Conservation (phyloP, 2,797 vertebrate genomes). For the Eulemur albifrons region DNA sequence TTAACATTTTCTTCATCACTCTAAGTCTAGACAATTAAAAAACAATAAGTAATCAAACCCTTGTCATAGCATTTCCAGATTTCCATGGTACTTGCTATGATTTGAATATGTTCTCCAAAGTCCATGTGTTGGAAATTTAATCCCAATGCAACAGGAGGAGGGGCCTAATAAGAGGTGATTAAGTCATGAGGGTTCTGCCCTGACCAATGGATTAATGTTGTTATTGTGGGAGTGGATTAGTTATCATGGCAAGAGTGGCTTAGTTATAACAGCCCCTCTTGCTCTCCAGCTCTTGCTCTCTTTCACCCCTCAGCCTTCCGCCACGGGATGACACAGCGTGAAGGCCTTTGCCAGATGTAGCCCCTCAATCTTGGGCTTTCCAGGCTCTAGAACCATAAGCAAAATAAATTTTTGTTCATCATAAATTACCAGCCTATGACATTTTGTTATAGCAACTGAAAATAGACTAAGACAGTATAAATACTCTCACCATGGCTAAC, state of each 20-base stretch:
- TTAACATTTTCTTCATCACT: conserved; percentile 26
- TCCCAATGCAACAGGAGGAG: not conserved
- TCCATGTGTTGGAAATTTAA: not conserved
- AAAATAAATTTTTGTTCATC: not conserved
- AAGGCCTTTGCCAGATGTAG: not conserved
- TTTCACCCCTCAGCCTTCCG: not conserved
- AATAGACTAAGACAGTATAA: not conserved
- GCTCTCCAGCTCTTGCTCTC: not conserved
- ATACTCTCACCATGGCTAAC: not conserved
- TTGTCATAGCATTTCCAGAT: not conserved
- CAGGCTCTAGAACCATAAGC: not conserved
- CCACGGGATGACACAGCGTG: not conserved
- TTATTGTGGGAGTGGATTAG: not conserved
- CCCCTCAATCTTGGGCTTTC: not conserved
- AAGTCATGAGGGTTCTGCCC: not conserved
- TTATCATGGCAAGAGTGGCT: not conserved
- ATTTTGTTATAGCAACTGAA: not conserved
- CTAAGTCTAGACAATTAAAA: conserved; percentile 35
- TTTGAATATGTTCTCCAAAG: not conserved
- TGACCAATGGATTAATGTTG: not conserved
- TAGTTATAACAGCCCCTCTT: not conserved
- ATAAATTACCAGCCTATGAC: not conserved
- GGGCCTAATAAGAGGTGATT: not conserved
- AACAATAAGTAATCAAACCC: conserved; percentile 22
- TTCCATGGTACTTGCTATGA: not conserved